Evolutionary conservation across 2,797 vertebrate genomes (phyloP).

Genomic region (Lophotriccus pileatus): DNA sequence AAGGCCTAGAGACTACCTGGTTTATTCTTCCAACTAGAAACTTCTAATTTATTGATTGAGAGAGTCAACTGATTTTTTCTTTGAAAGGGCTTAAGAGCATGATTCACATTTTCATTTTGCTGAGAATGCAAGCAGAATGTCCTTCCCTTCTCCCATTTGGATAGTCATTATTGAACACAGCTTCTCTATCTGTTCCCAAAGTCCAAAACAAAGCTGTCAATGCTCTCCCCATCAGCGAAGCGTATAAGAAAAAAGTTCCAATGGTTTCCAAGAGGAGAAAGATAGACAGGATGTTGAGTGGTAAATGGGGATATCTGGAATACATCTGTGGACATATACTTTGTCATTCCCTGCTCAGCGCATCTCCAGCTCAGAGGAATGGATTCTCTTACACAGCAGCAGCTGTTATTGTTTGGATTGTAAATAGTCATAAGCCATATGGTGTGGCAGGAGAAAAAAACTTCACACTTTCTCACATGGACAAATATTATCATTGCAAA

Average conservation of each 20-base stretch:
- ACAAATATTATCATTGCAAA: slow-evolving; percentile 78
- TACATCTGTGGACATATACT: slow-evolving; percentile 15
- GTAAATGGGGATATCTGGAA: slow-evolving; percentile 32
- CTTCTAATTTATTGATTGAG: neutral
- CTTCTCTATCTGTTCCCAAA: neutral
- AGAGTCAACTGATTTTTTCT: neutral
- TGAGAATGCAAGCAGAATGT: neutral
- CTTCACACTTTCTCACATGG: slow-evolving; percentile 72
- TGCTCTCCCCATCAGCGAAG: neutral
- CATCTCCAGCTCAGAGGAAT: slow-evolving; percentile 63
- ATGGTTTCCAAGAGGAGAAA: neutral
- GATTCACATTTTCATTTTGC: neutral
- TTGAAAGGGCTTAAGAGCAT: neutral
- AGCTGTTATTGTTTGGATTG: slow-evolving; percentile 77
- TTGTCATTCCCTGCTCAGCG: slow-evolving; percentile 33
- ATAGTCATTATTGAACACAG: neutral
- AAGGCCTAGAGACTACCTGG: neutral
- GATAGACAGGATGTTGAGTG: neutral
- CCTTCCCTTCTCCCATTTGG: neutral
- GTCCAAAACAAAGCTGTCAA: neutral
- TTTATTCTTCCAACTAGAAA: neutral
- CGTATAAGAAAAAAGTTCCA: neutral
- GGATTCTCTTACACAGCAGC: slow-evolving; percentile 51
- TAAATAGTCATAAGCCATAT: slow-evolving; percentile 78
- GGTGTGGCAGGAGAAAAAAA: slow-evolving; percentile 70